Conservation (phyloP, 2,113 vertebrate species). For the Oryzias woworae region DNA sequence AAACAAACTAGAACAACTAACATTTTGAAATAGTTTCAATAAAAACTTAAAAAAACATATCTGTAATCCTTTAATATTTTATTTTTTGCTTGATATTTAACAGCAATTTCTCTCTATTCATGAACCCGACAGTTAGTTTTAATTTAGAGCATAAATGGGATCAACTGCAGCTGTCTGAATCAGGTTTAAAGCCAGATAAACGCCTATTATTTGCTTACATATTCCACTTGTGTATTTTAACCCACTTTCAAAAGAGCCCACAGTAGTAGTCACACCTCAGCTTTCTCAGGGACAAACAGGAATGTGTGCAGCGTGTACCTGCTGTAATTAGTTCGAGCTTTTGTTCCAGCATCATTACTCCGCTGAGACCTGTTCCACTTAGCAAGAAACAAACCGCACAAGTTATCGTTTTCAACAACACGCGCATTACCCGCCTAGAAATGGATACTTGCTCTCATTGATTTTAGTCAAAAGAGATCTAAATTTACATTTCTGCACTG, state of each 20-base stretch:
- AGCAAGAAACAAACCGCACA: constrained; percentile 43
- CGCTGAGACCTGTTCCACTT: constrained; percentile 61
- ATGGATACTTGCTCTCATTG: background rate
- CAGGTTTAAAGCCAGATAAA: background rate
- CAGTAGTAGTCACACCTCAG: constrained; percentile 27
- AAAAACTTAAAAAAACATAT: too few species aligned
- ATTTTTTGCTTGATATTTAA: constrained; percentile 16
- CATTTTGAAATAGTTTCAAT: too few species aligned
- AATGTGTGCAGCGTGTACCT: constrained; percentile 28
- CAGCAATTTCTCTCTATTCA: constrained; percentile 18
- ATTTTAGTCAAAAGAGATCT: too few species aligned
- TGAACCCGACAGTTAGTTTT: constrained; percentile 27
- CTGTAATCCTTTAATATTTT: too few species aligned
- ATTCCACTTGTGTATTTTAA: constrained; percentile 13
- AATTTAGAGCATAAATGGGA: constrained; percentile 28
- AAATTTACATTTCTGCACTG: constrained; percentile 5
- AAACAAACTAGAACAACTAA: too few species aligned
- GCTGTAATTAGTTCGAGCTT: constrained; percentile 55
- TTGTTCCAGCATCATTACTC: constrained; percentile 45
- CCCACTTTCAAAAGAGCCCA: constrained; percentile 31
- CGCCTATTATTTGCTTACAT: background rate
- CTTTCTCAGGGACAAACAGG: constrained; percentile 31
- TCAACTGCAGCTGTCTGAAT: constrained; percentile 23
- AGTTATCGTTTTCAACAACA: constrained; percentile 26
- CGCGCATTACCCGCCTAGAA: constrained; percentile 9